A percentile compares a stretch with the other conserved stretches of the same genome.
phyloP scores from a whole-genome alignment of 2,888 invertebrate genomes.

The Ernsta delagoae region DNA sequence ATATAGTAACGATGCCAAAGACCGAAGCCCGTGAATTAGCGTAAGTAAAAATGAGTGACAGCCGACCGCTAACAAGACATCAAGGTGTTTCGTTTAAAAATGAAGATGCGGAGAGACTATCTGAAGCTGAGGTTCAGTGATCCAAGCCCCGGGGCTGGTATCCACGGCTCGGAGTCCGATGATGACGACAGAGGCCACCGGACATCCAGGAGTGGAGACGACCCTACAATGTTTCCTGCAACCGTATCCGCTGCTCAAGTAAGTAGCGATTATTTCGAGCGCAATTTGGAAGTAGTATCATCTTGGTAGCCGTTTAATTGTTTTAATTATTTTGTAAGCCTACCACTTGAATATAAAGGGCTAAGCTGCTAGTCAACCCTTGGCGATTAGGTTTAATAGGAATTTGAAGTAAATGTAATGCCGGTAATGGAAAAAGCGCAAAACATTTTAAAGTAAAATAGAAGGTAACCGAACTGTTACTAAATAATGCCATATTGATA shows the following conservation, averaged over 20 bases:
- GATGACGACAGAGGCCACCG: constrained; percentile 69
- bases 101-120: constrained; percentile 75
- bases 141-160: constrained; percentile 65
- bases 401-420: no score
- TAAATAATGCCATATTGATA: no score
- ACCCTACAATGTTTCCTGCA: constrained; percentile 57
- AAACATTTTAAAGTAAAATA: no score
- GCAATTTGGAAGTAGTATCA: no score
- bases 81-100: constrained; percentile 37
- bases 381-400: no score
- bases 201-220: constrained; percentile 58
- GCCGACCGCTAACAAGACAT: constrained; percentile 39
- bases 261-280: constrained; percentile 34
- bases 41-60: constrained; percentile 43
- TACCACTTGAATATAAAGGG: no score
- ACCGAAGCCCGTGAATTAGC: constrained; percentile 9
- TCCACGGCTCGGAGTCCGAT: constrained; percentile 75
- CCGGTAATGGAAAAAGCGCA: no score
- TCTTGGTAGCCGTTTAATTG: no score
- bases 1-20: constrained; percentile 34
- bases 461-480: no score
- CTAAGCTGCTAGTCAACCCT: no score
- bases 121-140: constrained; percentile 78
- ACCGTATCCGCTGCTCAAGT: constrained; percentile 66
- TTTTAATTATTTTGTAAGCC: no score